These are phyloP conservation scores for Acestrorhynchus altus DNA, from an alignment of 2,797 vertebrate genomes.

Conservation along the genomic window DNA sequence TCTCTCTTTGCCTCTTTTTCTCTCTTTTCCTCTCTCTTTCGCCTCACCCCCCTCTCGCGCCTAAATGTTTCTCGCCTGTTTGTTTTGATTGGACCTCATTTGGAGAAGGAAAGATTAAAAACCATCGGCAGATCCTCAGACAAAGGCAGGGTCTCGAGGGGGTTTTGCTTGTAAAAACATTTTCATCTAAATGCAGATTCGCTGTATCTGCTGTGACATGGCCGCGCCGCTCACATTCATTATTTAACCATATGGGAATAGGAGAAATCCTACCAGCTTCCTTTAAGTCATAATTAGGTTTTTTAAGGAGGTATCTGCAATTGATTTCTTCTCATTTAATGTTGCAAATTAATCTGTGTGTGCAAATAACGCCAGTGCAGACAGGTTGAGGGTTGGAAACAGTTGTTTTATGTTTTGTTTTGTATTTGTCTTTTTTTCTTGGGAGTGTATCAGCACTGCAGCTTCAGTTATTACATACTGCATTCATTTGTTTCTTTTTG, in stretches of 20 bases:
- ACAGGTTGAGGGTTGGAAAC: neutral
- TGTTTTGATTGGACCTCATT: slow-evolving; percentile 57
- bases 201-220: slow-evolving; percentile 59
- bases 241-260: slow-evolving; percentile 62
- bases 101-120: slow-evolving; percentile 50
- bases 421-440: neutral
- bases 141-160: slow-evolving; percentile 67
- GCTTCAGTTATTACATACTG: slow-evolving; percentile 15
- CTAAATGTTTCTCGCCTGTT: slow-evolving; percentile 25
- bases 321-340: slow-evolving; percentile 67
- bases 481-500: slow-evolving; percentile 24
- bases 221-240: slow-evolving; percentile 69
- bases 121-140: slow-evolving; percentile 66
- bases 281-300: slow-evolving; percentile 60
- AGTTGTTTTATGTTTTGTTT: neutral
- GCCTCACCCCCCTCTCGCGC: neutral
- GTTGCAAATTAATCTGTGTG: slow-evolving; percentile 55
- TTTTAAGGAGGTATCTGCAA: slow-evolving; percentile 53
- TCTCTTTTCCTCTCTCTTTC: neutral
- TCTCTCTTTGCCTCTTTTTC: neutral
- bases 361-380: slow-evolving; percentile 5
- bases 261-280: slow-evolving; percentile 56
- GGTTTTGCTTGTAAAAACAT: slow-evolving; percentile 72
- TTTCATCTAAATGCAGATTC: slow-evolving; percentile 85
- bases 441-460: neutral